Evolutionary conservation across 2,797 vertebrate species (phyloP).

Genomic region (Chromis chromis): DNA sequence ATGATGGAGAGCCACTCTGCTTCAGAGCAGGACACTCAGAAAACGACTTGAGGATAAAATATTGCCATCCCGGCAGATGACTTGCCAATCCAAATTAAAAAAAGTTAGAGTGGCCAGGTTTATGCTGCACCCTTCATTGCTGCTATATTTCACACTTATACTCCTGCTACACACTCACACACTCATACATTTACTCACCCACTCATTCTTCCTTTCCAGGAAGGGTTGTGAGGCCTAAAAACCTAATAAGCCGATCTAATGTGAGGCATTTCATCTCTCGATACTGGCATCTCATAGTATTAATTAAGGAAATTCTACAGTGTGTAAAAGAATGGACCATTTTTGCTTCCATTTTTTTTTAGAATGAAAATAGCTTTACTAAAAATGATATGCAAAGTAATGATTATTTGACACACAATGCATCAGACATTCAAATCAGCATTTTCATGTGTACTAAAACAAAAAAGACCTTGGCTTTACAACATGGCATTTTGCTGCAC

Average conservation of each 20-base stretch:
- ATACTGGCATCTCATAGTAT: background rate
- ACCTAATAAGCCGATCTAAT: slow-evolving; percentile 26
- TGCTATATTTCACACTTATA: slow-evolving; percentile 75
- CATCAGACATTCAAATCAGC: background rate
- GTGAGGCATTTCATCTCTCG: slow-evolving; percentile 18
- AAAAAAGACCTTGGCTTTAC: background rate
- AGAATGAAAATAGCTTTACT: too few species aligned
- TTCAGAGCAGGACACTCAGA: slow-evolving; percentile 73
- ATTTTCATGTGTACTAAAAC: background rate
- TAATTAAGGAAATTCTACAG: background rate
- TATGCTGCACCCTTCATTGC: slow-evolving; percentile 61
- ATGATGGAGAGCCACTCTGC: slow-evolving; percentile 85
- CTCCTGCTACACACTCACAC: slow-evolving; percentile 27
- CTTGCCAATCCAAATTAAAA: slow-evolving; percentile 85
- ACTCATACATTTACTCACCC: slow-evolving; percentile 3
- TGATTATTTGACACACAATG: background rate
- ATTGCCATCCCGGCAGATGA: slow-evolving; percentile 68
- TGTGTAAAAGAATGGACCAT: background rate
- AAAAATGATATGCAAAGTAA: background rate
- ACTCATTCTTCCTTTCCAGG: slow-evolving; percentile 1
- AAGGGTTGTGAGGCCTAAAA: slow-evolving; percentile 16
- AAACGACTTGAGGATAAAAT: slow-evolving; percentile 77
- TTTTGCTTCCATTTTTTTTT: too few species aligned
- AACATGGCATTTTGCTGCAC: background rate
- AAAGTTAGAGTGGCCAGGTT: slow-evolving; percentile 80